These are phyloP conservation scores for Drosophila merina DNA, from an alignment of 2,888 invertebrate genomes.

Conservation along the genomic window DNA sequence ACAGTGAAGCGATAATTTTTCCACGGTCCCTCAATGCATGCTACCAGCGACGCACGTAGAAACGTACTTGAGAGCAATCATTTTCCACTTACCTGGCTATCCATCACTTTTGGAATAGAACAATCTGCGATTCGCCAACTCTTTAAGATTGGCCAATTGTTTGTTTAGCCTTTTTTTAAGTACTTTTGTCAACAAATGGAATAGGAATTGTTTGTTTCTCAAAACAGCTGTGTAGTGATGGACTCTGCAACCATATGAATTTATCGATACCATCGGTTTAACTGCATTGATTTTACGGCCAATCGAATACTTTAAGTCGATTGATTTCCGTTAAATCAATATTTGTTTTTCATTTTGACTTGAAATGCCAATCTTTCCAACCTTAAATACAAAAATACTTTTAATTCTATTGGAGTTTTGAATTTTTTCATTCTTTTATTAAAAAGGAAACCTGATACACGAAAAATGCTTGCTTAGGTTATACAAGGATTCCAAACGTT, in stretches of 20 bases:
- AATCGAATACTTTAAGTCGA: constrained; percentile 3
- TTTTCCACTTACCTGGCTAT: constrained; percentile 79
- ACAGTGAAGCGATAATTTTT: constrained; percentile 41
- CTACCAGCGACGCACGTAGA: neutral
- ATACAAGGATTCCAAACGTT: too few relatives aligned
- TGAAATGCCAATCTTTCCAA: too few relatives aligned
- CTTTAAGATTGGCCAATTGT: constrained; percentile 41
- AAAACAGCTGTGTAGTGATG: constrained; percentile 31
- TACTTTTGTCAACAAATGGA: constrained; percentile 32
- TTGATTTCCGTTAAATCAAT: neutral
- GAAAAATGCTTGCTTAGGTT: too few relatives aligned
- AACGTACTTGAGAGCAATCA: neutral
- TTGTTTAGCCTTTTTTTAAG: constrained; percentile 39
- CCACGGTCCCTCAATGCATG: constrained; percentile 14
- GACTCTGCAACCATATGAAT: neutral
- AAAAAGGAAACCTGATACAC: too few relatives aligned
- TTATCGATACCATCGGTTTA: constrained; percentile 4
- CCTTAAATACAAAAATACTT: too few relatives aligned
- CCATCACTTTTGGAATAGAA: constrained; percentile 73
- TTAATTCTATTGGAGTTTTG: too few relatives aligned
- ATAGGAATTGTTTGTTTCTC: constrained; percentile 22
- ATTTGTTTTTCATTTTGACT: neutral
- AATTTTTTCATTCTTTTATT: too few relatives aligned
- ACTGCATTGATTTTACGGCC: neutral
- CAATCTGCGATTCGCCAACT: constrained; percentile 48